phyloP scores from a whole-genome alignment of 2,113 vertebrate genomes.

The Hydrolagus affinis region DNA sequence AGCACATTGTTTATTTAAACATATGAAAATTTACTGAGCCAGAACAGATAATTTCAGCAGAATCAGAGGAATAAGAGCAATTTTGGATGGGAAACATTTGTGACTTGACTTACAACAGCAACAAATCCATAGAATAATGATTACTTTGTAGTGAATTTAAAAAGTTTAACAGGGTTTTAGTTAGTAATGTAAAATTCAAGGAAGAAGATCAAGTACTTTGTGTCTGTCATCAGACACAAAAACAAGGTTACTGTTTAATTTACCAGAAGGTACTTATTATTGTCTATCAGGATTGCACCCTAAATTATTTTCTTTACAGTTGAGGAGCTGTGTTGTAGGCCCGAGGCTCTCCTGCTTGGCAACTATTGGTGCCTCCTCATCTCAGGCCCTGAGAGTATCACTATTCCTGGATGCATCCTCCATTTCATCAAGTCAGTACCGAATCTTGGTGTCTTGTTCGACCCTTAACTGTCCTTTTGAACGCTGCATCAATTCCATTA shows the following conservation, averaged over 20 bases:
- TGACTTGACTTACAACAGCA: background rate
- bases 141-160: background rate
- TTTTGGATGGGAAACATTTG: background rate
- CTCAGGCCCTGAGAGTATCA: too few relatives aligned
- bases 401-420: too few relatives aligned
- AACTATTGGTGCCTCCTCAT: too few relatives aligned
- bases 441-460: too few relatives aligned
- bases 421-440: too few relatives aligned
- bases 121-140: background rate
- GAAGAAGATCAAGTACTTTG: background rate
- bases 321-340: background rate
- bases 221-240: background rate
- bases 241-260: background rate
- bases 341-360: too few relatives aligned
- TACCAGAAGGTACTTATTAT: background rate
- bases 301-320: background rate
- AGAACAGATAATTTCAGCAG: background rate
- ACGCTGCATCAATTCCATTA: too few relatives aligned
- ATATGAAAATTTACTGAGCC: background rate
- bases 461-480: too few relatives aligned
- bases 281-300: background rate
- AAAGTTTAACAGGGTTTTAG: background rate
- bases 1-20: background rate
- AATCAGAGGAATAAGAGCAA: background rate
- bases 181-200: background rate